Conservation (phyloP, 92 coral and sea anemone species). For the Actinernus sp. region DNA sequence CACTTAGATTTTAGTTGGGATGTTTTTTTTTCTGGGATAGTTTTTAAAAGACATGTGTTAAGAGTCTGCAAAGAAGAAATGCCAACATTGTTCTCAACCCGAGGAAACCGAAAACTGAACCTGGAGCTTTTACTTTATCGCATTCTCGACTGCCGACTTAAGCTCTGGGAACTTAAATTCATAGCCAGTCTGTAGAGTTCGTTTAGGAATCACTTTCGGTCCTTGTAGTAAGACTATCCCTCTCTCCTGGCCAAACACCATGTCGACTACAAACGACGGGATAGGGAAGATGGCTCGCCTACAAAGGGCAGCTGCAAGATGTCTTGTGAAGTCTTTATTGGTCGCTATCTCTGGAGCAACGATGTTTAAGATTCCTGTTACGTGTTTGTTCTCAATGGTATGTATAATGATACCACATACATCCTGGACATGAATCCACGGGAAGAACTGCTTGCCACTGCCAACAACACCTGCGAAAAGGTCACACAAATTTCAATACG, state of each 20-base stretch:
- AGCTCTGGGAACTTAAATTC: constrained; percentile 78
- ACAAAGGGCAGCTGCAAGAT: constrained; percentile 75
- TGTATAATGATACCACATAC: constrained; percentile 72
- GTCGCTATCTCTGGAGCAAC: constrained; percentile 88
- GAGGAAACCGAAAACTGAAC: too few relatives aligned
- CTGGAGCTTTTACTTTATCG: constrained; percentile 66
- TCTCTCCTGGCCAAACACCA: constrained; percentile 76
- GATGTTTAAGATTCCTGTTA: constrained; percentile 83
- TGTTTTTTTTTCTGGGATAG: too few relatives aligned
- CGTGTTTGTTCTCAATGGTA: constrained; percentile 83
- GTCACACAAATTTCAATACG: too few relatives aligned
- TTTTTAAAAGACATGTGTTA: too few relatives aligned
- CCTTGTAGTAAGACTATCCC: constrained; percentile 79
- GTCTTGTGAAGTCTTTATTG: constrained; percentile 76
- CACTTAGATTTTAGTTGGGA: too few relatives aligned
- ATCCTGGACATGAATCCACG: constrained; percentile 93
- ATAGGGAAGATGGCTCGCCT: constrained; percentile 88
- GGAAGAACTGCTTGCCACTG: constrained; percentile 88
- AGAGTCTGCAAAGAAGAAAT: too few relatives aligned
- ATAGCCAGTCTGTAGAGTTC: constrained; percentile 85
- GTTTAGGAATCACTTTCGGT: constrained; percentile 81
- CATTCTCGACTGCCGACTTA: constrained; percentile 67
- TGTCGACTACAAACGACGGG: constrained; percentile 75
- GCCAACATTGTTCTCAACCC: too few relatives aligned
- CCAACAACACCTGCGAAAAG: constrained; percentile 92